Percentiles rank a stretch among this genome's conserved stretches.
Evolutionary conservation across 2,113 vertebrate genomes (phyloP).

Genomic region (Anarhynchus alexandrinus): DNA sequence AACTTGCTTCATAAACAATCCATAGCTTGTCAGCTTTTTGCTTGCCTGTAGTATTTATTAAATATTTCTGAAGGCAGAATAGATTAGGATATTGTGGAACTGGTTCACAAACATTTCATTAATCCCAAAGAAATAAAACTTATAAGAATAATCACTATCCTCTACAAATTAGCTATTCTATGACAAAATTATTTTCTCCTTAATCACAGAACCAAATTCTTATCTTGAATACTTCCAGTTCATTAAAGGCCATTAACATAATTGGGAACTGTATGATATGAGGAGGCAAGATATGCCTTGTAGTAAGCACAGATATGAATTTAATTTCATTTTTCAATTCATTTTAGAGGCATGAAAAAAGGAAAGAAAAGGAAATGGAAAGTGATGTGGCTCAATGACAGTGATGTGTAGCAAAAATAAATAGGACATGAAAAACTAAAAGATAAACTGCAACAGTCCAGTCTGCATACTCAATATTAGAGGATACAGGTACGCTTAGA

Average conservation of each 20-base stretch:
- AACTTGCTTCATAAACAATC: background rate
- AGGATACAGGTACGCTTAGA: background rate
- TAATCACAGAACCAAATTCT: conserved; percentile 29
- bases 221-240: background rate
- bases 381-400: background rate
- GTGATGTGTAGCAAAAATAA: background rate
- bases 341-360: background rate
- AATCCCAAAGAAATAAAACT: background rate
- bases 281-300: background rate
- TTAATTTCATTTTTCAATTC: background rate
- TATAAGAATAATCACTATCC: background rate
- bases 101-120: background rate
- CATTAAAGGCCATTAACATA: conserved; percentile 6
- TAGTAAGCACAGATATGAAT: background rate
- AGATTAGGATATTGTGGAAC: background rate
- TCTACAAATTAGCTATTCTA: conserved; percentile 5
- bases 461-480: background rate
- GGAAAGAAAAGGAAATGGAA: background rate
- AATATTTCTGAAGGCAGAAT: background rate
- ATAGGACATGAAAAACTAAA: background rate
- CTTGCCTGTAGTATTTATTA: background rate
- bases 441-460: background rate
- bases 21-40: background rate
- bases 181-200: conserved; percentile 27
- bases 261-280: background rate